Evolutionary conservation across 2,888 invertebrate genomes (phyloP).

Genomic region (Lithophane semibrunnea): DNA sequence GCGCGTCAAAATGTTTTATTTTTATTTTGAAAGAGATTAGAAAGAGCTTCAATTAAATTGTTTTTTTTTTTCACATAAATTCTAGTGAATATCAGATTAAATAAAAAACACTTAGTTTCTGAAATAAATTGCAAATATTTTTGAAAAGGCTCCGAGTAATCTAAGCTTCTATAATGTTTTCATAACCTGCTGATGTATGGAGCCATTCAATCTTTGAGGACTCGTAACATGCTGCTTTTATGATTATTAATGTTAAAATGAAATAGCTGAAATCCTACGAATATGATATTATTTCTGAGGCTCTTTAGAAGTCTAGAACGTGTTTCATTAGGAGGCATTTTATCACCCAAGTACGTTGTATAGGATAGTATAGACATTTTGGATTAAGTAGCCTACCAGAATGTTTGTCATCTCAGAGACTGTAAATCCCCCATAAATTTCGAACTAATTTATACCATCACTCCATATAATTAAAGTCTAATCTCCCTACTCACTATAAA

Average conservation of each 20-base stretch:
- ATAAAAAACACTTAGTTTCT: conserved; percentile 4
- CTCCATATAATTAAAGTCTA: conserved; percentile 1
- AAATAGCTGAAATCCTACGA: conserved; percentile 6
- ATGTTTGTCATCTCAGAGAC: not conserved
- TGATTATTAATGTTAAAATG: conserved; percentile 26
- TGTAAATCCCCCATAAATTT: not conserved
- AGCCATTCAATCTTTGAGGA: conserved; percentile 19
- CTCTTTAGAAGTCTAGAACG: conserved; percentile 1
- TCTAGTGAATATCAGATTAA: not conserved
- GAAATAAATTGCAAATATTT: conserved; percentile 33
- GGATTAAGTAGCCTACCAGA: not conserved
- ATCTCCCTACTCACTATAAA: not conserved
- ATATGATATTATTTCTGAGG: conserved; percentile 2
- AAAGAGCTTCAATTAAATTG: conserved; percentile 3
- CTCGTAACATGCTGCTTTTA: conserved; percentile 18
- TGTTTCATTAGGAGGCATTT: not conserved
- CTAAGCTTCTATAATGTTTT: conserved; percentile 34
- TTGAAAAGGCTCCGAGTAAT: conserved; percentile 17
- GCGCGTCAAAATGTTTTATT: not conserved
- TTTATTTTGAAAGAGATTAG: not conserved
- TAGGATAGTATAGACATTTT: conserved; percentile 10
- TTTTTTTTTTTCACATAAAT: not conserved
- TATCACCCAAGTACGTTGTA: not conserved
- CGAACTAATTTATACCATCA: conserved; percentile 14
- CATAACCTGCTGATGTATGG: conserved; percentile 36